Base-by-base conservation (phyloP, 2,113 vertebrate genomes). In the Patagioenas fasciata region DNA sequence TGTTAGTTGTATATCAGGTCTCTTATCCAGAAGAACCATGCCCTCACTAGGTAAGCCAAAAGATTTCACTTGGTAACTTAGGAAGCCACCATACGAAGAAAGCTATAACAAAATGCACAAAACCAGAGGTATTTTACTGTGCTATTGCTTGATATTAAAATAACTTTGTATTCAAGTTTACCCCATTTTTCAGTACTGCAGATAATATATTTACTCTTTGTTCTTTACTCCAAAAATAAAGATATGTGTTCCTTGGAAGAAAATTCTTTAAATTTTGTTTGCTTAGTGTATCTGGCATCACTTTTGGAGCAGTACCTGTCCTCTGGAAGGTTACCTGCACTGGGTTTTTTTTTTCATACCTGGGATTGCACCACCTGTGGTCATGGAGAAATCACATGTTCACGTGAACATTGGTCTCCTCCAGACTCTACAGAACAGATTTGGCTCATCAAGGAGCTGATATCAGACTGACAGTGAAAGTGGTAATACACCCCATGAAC, bases 41-140 rank as follows among this genome's bases (percentile, higher is more conserved):
- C 99, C 99, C 95, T 99, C 99, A 15, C 97, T 98, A 73, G 99
- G 99, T 75, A 99, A 98, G 31, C 99, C 99, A 74, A 99, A 99
- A 16, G 99, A 99, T 96, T 99, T 99, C 86, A 98, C 94, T 93
- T 99, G 99, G 91, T 99, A 99, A 44, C 98, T 99, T 50, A 99
- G 97, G 96, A 97, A 99, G 65, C 99, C 99, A 14, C 99, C 99
- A 7, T 99, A 99, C 1, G 99, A 99, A n/a, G 98, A 99, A 94
- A 99, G 98, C 99, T 99, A 79, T 62, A 97, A 96, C 9, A 51
- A 85, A 88, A 96, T 4, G 3, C 57, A 92, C 7, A 88, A 80
- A 34, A 50, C 48, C 36, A 90, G 56, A 86, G 42, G 54, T 42
- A 73, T 8, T n/a, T 81, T 36, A 92, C 13, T 42, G 5, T 5